These are phyloP conservation scores for Hemiprocne comata DNA, from an alignment of 2,113 vertebrate genomes.

Conservation along the genomic window DNA sequence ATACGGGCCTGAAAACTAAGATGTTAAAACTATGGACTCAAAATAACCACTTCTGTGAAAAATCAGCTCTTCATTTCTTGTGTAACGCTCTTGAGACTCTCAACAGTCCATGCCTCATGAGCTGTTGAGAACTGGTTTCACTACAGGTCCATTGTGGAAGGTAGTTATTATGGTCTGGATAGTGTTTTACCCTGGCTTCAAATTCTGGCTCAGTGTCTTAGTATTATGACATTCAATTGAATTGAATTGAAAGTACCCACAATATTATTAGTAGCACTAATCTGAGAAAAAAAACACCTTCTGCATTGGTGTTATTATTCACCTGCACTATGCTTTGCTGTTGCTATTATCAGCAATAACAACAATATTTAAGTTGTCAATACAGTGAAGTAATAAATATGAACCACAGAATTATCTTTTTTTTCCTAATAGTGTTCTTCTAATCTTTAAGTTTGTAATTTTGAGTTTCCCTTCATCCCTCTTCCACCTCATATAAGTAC, in stretches of 20 bases:
- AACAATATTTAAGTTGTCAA: not conserved
- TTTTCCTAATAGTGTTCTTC: not conserved
- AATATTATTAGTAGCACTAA: not conserved
- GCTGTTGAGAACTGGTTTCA: not conserved
- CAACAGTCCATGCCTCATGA: not conserved
- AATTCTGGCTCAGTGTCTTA: not conserved
- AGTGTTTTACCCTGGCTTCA: not conserved
- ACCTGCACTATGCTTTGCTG: not conserved
- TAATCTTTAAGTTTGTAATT: not conserved
- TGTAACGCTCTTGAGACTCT: not conserved
- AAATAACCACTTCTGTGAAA: not conserved
- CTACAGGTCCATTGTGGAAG: not conserved
- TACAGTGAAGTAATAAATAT: not conserved
- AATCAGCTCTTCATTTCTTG: not conserved
- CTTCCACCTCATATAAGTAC: not conserved
- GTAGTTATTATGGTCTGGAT: not conserved
- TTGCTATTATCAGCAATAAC: not conserved
- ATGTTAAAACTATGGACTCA: not conserved
- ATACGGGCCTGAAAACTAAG: not conserved
- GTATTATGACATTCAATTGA: not conserved
- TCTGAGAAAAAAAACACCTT: fast-evolving
- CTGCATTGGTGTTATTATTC: not conserved
- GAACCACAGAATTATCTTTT: not conserved
- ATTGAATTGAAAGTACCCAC: no score
- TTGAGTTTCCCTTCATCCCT: not conserved